Base-by-base conservation (phyloP, 1,140 invertebrate genomes). In the Periplaneta americana region DNA sequence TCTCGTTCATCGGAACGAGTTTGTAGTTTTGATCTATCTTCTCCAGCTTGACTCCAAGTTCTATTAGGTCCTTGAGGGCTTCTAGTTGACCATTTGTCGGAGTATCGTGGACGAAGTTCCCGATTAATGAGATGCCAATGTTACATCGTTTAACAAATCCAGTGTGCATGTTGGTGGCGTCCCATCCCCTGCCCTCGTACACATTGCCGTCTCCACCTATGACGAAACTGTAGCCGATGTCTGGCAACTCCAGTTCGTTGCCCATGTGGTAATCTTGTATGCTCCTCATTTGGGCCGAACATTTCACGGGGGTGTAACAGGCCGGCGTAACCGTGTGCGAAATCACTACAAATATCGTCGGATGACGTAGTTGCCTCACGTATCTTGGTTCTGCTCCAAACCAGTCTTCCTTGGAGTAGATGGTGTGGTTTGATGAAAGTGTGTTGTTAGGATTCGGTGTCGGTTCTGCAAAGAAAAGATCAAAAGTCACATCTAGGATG, bases 101-200 rank as follows among this genome's bases (percentile, higher is more conserved):
- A 17, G 66, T 35, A 34, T 80, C 32, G 0, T 74, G n/a, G 6
- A 57, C 66, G n/a, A 80, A 91, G 81, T 87, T 85, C 39, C 91
- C 91, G 81, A 96, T 94, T 5, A 96, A 88, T 35, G 91, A 92
- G 83, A 96, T 94, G 77, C 94, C 95, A 32, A 96, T 91, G 82
- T 94, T 95, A 79, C 87, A 89, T 66, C 86, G 87, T 86, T 96
- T 96, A 84, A 92, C 95, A 31, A 86, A 87, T 3, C 90, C 91
- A 0, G 95, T 91, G 84, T 96, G 95, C 0, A 93, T 93, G 8
- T 95, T 95, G 0, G 93, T 86, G 6, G 85, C 87, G 34, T 92
- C 90, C 92, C 95, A 97, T 1, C 91, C 92, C 32, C 91, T 87
- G 0, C 89, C 92, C 84, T 91, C 90, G 82, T 91, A 92, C 28